A percentile compares a stretch with the other conserved stretches of the same genome.
Evolutionary conservation across 2,113 vertebrate genomes (phyloP).

Genomic region (Protobothrops flavoviridis): DNA sequence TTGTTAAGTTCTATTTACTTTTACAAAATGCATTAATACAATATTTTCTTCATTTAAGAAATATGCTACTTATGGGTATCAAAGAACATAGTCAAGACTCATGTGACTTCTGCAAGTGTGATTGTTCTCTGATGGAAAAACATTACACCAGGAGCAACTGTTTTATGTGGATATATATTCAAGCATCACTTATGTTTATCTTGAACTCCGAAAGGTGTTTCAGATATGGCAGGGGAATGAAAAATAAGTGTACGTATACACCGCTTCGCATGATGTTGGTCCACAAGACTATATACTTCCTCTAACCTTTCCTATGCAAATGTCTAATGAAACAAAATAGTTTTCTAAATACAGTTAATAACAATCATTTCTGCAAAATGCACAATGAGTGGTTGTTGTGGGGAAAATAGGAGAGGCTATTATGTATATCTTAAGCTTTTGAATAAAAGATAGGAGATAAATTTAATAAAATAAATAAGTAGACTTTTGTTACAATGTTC

Average conservation of each 20-base stretch:
- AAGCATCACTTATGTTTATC: not conserved
- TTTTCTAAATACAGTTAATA: not conserved
- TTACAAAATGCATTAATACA: not conserved
- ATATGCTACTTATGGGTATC: not conserved
- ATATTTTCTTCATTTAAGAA: not conserved
- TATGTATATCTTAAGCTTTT: not conserved
- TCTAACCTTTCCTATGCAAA: not conserved
- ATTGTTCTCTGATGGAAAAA: not conserved
- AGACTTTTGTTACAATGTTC: conserved; percentile 15
- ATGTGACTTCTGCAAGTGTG: not conserved
- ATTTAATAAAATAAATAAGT: not conserved
- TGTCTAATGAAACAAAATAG: not conserved
- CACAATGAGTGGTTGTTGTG: not conserved
- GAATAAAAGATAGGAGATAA: not conserved
- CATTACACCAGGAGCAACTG: not conserved
- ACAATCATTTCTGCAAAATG: not conserved
- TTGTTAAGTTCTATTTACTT: not conserved
- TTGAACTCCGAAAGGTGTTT: not conserved
- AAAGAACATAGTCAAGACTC: not conserved
- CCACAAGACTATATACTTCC: not conserved
- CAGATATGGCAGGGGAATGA: not conserved
- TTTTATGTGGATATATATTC: not conserved
- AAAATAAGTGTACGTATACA: not conserved
- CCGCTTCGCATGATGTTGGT: not conserved
- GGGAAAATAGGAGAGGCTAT: not conserved